A percentile compares a stretch with the other conserved stretches of the same genome.
Evolutionary conservation across 2,113 vertebrate genomes (phyloP).

Genomic region (Phasianus colchicus): DNA sequence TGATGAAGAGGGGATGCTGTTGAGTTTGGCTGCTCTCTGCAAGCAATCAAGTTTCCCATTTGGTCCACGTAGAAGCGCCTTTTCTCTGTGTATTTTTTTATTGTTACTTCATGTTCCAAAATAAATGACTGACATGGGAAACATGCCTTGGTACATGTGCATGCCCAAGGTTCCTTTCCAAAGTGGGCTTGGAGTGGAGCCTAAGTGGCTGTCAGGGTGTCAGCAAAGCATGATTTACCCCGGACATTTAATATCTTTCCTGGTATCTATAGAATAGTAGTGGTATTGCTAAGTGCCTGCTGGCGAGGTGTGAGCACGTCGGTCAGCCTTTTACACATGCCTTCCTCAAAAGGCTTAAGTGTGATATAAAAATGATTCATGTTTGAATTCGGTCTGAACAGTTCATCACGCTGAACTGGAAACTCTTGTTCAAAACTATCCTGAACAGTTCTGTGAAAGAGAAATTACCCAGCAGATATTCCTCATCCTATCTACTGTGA

Average conservation of each 20-base stretch:
- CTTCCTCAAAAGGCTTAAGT: neutral
- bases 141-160: rapidly evolving
- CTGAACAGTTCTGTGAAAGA: neutral
- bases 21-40: neutral
- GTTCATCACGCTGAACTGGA: neutral
- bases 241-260: neutral
- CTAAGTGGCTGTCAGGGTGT: neutral
- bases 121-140: neutral
- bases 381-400: neutral
- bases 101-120: neutral
- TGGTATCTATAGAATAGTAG: neutral
- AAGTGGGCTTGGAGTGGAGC: neutral
- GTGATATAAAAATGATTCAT: neutral
- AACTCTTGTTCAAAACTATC: neutral
- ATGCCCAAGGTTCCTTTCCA: neutral
- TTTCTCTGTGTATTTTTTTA: neutral
- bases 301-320: neutral
- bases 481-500: neutral
- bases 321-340: neutral
- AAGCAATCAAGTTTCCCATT: neutral
- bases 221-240: neutral
- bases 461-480: neutral
- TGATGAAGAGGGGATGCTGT: neutral
- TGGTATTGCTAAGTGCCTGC: neutral
- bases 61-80: neutral